A percentile compares a stretch with the other conserved stretches of the same genome.
phyloP scores from a whole-genome alignment of 2,888 invertebrate species.

The Xestia xanthographa region DNA sequence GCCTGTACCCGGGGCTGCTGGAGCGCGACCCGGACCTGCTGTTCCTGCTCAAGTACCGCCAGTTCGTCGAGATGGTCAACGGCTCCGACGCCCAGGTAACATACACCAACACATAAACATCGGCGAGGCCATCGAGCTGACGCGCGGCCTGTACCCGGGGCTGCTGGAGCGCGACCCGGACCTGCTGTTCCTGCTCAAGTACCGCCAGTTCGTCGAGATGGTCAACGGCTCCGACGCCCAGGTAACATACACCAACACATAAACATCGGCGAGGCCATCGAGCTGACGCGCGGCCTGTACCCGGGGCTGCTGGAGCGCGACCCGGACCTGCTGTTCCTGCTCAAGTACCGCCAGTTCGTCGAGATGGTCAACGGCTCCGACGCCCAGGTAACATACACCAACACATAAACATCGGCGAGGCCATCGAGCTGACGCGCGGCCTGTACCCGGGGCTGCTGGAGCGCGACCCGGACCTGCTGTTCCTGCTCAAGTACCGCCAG shows the following conservation, averaged over 20 bases:
- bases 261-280: background rate
- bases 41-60: conserved; percentile 99
- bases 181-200: conserved; percentile 98
- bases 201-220: conserved; percentile 99
- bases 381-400: too few relatives aligned
- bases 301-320: too few relatives aligned
- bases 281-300: too few relatives aligned
- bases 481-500: too few relatives aligned
- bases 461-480: too few relatives aligned
- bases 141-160: conserved; percentile 97
- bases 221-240: conserved; percentile 97
- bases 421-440: too few relatives aligned
- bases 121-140: conserved; percentile 98
- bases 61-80: conserved; percentile 99
- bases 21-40: conserved; percentile 97
- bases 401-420: background rate
- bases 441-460: too few relatives aligned
- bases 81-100: conserved; percentile 94
- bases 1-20: conserved; percentile 97
- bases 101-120: conserved; percentile 82
- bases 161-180: conserved; percentile 97
- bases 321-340: too few relatives aligned
- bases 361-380: too few relatives aligned
- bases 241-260: conserved; percentile 64
- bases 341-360: too few relatives aligned